Percentiles rank a stretch among this genome's conserved stretches.
Evolutionary conservation across 2,888 invertebrate genomes (phyloP).

Genomic region (Yponomeuta evonymella): DNA sequence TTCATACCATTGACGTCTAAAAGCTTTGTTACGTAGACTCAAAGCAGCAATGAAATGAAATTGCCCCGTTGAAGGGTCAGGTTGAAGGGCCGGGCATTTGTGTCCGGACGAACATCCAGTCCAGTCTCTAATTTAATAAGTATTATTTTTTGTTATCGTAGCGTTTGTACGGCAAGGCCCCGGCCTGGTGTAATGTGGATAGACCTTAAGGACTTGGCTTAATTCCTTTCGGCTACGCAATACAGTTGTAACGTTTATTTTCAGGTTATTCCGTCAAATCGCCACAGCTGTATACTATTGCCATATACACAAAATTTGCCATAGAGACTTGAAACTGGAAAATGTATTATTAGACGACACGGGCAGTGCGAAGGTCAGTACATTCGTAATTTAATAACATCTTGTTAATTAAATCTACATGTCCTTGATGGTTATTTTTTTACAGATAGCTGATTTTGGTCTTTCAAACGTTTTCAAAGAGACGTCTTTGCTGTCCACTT

Average conservation of each 20-base stretch:
- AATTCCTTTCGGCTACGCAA: neutral
- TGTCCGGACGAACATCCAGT: too few species aligned
- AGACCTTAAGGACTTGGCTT: neutral
- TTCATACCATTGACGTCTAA: too few species aligned
- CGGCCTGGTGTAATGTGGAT: too few species aligned
- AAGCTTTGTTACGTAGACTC: too few species aligned
- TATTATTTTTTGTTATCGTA: neutral
- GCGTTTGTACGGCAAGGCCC: neutral
- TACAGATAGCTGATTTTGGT: constrained; percentile 98
- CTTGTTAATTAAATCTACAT: neutral
- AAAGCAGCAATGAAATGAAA: too few species aligned
- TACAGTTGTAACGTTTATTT: constrained; percentile 25
- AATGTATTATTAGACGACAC: constrained; percentile 95
- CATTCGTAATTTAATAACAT: neutral
- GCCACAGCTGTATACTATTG: constrained; percentile 98
- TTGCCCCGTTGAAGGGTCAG: too few species aligned
- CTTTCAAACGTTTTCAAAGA: constrained; percentile 97
- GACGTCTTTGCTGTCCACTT: constrained; percentile 89
- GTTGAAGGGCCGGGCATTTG: too few species aligned
- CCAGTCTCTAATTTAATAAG: too few species aligned
- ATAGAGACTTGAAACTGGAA: constrained; percentile 96
- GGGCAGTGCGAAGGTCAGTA: constrained; percentile 92
- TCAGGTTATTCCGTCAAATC: constrained; percentile 95
- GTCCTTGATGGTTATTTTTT: constrained; percentile 24
- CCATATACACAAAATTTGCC: constrained; percentile 98